Evolutionary conservation across 2,888 invertebrate species (phyloP), one percentile per base, ranked within the genome.

Genomic region (Electrophaes corylata): DNA sequence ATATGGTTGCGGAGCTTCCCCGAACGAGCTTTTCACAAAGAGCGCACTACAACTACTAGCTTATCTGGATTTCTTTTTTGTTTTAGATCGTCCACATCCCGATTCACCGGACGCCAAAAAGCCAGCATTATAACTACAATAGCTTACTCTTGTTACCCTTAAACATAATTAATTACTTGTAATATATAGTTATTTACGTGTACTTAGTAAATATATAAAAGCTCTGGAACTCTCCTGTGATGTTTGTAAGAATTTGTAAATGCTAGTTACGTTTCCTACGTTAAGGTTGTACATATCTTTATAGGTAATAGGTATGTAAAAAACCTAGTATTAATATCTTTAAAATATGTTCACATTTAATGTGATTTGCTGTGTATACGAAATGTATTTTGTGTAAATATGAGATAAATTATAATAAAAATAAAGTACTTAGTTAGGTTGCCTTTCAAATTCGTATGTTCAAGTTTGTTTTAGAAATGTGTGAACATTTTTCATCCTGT

Each of bases 161-260:
- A 16, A 16, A 33, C 33, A 26, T 31, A 44, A 47, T 43, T 40
- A 47, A 47, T 48, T 40, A 31, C 26, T 29, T 29, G 26, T 29
- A 29, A 29, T 29, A 10, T 10, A 29, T 29, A 26, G 26, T 10
- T 5, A 23, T 23, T 40, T 20, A 46, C 12, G 35, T 58, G 45
- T 50, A 53, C 20, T 20, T 43, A 50, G 41, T 55, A 40, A 39
- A 54, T 41, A 41, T 43, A 41, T 39, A 45, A 51, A 83, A 84
- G 87, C 89, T 90, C 86, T 91, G 90, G 91, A 91, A 91, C 91
- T 90, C 87, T 85, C 84, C 91, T 91, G 91, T 91, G 91, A 91
- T 91, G 87, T 88, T 81, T 84, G 80, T 87, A 78, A 84, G 76
- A 78, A 75, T 84, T 80, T 79, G 73, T 80, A 75, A 79, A 73